Conservation (phyloP, 1,140 invertebrate species). For the Chironomus striatipennis region DNA sequence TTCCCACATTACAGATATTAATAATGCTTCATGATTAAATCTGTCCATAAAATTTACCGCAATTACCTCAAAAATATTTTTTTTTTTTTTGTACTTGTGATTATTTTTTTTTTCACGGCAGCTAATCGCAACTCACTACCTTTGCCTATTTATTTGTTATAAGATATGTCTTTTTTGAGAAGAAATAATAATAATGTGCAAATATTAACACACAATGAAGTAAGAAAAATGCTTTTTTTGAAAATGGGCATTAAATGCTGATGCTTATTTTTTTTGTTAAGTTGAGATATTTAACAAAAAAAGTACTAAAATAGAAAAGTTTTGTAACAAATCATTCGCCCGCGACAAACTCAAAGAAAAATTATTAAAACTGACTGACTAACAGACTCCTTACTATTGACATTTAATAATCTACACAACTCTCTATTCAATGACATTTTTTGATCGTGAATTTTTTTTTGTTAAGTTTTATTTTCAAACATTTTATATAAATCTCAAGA, state of each 20-base stretch:
- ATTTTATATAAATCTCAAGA: no score
- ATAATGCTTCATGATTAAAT: background rate
- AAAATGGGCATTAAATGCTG: background rate
- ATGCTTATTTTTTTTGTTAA: background rate
- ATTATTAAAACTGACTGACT: no score
- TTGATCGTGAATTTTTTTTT: background rate
- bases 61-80: background rate
- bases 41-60: background rate
- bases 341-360: background rate
- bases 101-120: background rate
- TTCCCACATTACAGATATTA: background rate
- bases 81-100: background rate
- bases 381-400: background rate
- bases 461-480: background rate
- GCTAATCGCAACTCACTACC: background rate
- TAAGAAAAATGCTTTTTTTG: background rate
- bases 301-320: background rate
- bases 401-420: background rate
- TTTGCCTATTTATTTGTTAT: background rate
- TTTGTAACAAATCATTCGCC: background rate
- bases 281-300: background rate
- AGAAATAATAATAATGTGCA: background rate
- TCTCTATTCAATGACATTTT: background rate
- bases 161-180: background rate
- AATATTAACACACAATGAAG: slow-evolving; percentile 8